Conservation (phyloP, 2,797 vertebrate species). For the Coendou prehensilis region DNA sequence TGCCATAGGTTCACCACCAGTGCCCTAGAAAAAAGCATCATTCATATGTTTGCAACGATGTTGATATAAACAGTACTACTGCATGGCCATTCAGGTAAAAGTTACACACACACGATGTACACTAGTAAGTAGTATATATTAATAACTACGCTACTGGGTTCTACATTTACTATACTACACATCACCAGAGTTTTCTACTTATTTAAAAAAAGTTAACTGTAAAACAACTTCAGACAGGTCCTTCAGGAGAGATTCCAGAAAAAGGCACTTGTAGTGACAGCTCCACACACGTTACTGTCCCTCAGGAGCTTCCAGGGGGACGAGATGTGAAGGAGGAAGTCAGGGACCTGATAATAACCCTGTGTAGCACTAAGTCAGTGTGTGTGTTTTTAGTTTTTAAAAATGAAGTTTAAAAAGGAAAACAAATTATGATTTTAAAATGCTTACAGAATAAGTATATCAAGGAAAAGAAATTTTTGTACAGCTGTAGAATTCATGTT, state of each 20-base stretch:
- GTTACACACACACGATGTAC: rapidly evolving
- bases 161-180: not conserved
- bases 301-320: not conserved
- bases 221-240: not conserved
- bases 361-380: not conserved
- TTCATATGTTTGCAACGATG: not conserved
- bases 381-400: not conserved
- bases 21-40: not conserved
- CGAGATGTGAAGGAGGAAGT: not conserved
- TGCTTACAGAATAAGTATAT: not conserved
- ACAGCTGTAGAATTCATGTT: not conserved
- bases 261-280: not conserved
- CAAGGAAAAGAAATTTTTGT: not conserved
- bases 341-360: not conserved
- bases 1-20: not conserved
- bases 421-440: not conserved
- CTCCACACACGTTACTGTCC: not conserved
- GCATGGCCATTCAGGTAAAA: not conserved
- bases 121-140: too few species aligned
- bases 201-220: not conserved
- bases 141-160: not conserved
- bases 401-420: not conserved
- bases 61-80: not conserved
- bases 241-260: not conserved
- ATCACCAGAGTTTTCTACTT: not conserved